Percentiles rank a stretch among this genome's conserved stretches.
These are phyloP conservation scores for Clarias macrocephalus DNA, from an alignment of 2,113 vertebrate genomes.

Conservation along the genomic window DNA sequence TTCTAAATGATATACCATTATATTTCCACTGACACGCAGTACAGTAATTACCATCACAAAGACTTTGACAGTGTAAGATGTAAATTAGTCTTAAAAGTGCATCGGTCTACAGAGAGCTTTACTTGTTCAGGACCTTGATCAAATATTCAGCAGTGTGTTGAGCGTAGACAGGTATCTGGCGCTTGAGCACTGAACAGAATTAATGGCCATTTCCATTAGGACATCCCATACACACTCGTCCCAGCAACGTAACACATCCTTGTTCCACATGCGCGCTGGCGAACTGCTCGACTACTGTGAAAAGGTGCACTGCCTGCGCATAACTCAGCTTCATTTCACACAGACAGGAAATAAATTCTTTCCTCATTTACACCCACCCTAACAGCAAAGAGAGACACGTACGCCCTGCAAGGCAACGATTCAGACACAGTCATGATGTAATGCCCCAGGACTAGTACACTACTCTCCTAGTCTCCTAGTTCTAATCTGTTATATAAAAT, in stretches of 20 bases:
- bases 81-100: slow-evolving; percentile 22
- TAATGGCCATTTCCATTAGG: slow-evolving; percentile 21
- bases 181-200: not conserved
- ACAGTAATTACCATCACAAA: slow-evolving; percentile 8
- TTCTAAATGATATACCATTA: not conserved
- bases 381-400: slow-evolving; percentile 14
- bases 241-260: slow-evolving; percentile 22
- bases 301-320: slow-evolving; percentile 23
- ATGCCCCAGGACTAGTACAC: not conserved
- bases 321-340: slow-evolving; percentile 40
- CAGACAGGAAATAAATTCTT: slow-evolving; percentile 33
- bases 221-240: not conserved
- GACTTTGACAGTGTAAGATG: slow-evolving; percentile 21
- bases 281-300: slow-evolving; percentile 34
- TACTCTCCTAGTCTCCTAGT: not conserved
- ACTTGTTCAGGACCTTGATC: slow-evolving; percentile 21
- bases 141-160: slow-evolving; percentile 13
- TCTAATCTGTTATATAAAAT: not conserved
- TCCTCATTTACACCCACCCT: slow-evolving; percentile 13
- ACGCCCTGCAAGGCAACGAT: not conserved
- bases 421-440: not conserved
- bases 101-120: not conserved
- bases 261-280: slow-evolving; percentile 18
- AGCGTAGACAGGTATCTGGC: not conserved
- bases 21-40: slow-evolving; percentile 19